Base-by-base conservation (phyloP, 2,888 invertebrate genomes). In the Myathropa florea region DNA sequence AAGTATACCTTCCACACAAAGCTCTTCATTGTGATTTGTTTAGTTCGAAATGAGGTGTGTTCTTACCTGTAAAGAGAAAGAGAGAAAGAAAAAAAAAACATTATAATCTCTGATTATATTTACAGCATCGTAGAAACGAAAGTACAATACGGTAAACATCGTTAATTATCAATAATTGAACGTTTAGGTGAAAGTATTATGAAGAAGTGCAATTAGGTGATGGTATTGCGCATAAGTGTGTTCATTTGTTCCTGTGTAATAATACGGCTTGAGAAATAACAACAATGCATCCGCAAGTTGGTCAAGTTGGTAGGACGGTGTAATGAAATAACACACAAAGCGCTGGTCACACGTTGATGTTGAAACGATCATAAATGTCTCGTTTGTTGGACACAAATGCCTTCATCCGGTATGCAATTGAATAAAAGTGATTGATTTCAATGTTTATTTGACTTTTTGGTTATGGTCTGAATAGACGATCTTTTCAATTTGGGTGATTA, bases 81-180 rank as follows among this genome's bases (percentile, higher is more conserved):
- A 60, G n/a, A n/a, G n/a, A 14, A 68, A 33, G 12, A 0, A 30
- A 39, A 26, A 14, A 53, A 28, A 59, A 78, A 23, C 14, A 33
- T 30, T 60, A 57, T 28, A 71, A 30, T 39, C 26, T 26, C 30
- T 23, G 28, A 63, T 33, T 12, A 24, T 21, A 64, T 70, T 57
- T 79, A 39, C 12, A 53, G 30, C 26, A 9, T 53, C 53, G 18
- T 21, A 55, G 7, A 28, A 28, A 76, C n/a, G 46, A 46, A 57
- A 57, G 24, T 24, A 57, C 24, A 57, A 71, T n/a, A 59, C 26
- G 12, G 4, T 4, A 63, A 33, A 60, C 46, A 39, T 64, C 59
- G 70, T 78, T 72, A 72, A 72, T 79, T 79, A 65, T 79, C 57
- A 39, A 60, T 72, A 72, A 79, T 71, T 79, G 57, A 79, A 53